Evolutionary conservation across 2,888 invertebrate species (phyloP).

Genomic region (Drosophila subquinaria): DNA sequence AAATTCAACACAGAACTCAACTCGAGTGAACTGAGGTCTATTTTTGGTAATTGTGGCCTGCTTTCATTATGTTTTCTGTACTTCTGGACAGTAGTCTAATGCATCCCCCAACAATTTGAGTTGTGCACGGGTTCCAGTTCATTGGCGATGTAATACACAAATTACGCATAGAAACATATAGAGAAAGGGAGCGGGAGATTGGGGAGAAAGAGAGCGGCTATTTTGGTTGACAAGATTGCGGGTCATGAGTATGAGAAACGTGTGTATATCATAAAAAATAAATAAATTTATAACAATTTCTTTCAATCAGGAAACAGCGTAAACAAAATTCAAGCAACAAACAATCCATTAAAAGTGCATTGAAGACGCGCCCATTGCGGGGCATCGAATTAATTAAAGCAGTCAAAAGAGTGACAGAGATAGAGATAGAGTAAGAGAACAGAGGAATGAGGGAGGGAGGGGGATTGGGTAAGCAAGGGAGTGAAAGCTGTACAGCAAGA

Average conservation of each 20-base stretch:
- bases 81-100: conserved; percentile 20
- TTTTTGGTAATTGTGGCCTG: conserved; percentile 64
- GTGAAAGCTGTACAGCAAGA: conserved; percentile 57
- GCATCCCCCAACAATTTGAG: conserved; percentile 29
- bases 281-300: conserved; percentile 43
- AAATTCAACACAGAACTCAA: conserved; percentile 26
- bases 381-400: conserved; percentile 75
- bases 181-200: neutral
- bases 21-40: conserved; percentile 34
- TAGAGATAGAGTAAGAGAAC: neutral
- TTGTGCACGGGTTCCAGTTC: conserved; percentile 57
- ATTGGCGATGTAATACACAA: conserved; percentile 56
- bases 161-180: conserved; percentile 34
- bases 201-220: conserved; percentile 14
- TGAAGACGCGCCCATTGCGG: conserved; percentile 71
- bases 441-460: too few species aligned
- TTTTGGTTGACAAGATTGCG: conserved; percentile 65
- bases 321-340: conserved; percentile 69
- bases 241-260: conserved; percentile 44
- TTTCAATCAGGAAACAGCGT: conserved; percentile 64
- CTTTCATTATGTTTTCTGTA: conserved; percentile 37
- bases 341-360: conserved; percentile 69
- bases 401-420: conserved; percentile 7
- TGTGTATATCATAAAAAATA: conserved; percentile 13
- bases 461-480: conserved; percentile 29